Base-by-base conservation (phyloP, 1,140 invertebrate genomes). In the Diuraphis noxia region DNA sequence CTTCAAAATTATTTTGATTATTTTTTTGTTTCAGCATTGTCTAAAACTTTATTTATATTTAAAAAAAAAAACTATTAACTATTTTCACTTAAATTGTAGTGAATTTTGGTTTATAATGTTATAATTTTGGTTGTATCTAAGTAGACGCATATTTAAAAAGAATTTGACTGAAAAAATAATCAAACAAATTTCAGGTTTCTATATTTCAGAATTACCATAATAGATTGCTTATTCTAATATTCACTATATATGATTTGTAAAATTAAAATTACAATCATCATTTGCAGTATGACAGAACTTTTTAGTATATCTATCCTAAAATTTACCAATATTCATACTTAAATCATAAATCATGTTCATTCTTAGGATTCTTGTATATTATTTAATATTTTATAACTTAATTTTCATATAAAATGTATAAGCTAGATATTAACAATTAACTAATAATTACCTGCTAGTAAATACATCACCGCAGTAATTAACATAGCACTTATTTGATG, bases 401-500 rank as follows among this genome's bases (percentile, higher is more conserved):
- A 25, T n/a, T n/a, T 34, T 79, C 23, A 25, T 10, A 4, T 81
- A 25, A 81, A 40, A 38, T 79, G 2, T 38, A 38, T 38, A 3
- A 36, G 1, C 10, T 79, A 6, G 38, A 40, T 1, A 40, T 81
- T n/a, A 46, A 34, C 41, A 49, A 88, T 40, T 46, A 43, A 49
- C 21, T 49, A 23, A 49, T 21, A 88, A 56, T 95, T 94, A 98
- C 97, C 97, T 94, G 97, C 97, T 92, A 98, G 94, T 38, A 98
- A 94, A 94, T 98, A 98, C 97, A 98, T 98, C 43, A 98, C 97
- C 36, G 97, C 97, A 0, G 97, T 98, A 7, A 98, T 96, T 21
- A 98, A 95, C 10, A 98, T 97, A 5, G 97, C 97, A 92, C 97
- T 97, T 91, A 98, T 97, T 94, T 98, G 97, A 93, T 97, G 96